phyloP scores from a whole-genome alignment of 1,140 invertebrate genomes.

The Drosophila rhopaloa region DNA sequence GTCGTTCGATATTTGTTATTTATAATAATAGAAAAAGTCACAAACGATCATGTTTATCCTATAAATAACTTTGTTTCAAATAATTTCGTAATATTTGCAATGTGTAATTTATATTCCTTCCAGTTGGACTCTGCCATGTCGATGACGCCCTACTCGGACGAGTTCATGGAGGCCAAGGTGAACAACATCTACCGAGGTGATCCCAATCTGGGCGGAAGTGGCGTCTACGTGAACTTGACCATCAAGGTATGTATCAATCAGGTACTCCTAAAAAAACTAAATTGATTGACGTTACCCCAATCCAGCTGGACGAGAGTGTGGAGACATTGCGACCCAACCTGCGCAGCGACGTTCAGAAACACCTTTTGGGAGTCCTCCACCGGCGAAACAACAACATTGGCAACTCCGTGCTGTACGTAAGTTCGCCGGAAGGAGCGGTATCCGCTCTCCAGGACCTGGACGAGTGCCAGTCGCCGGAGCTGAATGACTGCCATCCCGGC shows the following conservation, averaged over 20 bases:
- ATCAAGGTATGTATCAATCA: slow-evolving; percentile 86
- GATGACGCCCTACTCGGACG: slow-evolving; percentile 94
- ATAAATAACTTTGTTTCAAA: too few relatives aligned
- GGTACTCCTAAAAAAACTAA: not conserved
- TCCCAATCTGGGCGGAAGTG: slow-evolving; percentile 87
- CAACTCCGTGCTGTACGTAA: slow-evolving; percentile 92
- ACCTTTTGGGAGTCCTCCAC: slow-evolving; percentile 93
- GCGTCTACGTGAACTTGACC: slow-evolving; percentile 93
- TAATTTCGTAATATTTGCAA: too few relatives aligned
- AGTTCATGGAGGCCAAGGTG: slow-evolving; percentile 92
- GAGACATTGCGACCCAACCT: slow-evolving; percentile 89
- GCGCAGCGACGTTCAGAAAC: slow-evolving; percentile 91
- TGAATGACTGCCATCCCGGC: slow-evolving; percentile 96
- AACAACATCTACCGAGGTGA: slow-evolving; percentile 93
- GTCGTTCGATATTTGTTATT: too few relatives aligned
- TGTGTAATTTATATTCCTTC: too few relatives aligned
- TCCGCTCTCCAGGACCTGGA: slow-evolving; percentile 93
- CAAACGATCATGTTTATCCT: too few relatives aligned
- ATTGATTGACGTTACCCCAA: not conserved
- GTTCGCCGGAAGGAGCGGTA: slow-evolving; percentile 90
- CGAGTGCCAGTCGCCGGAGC: slow-evolving; percentile 92
- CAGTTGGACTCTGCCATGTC: slow-evolving; percentile 95
- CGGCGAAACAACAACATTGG: slow-evolving; percentile 94
- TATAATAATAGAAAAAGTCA: too few relatives aligned
- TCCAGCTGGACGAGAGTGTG: slow-evolving; percentile 87